A percentile compares a stretch with the other conserved stretches of the same genome.
Conservation (phyloP, 2,888 invertebrate species). For the Drosophila cognata region DNA sequence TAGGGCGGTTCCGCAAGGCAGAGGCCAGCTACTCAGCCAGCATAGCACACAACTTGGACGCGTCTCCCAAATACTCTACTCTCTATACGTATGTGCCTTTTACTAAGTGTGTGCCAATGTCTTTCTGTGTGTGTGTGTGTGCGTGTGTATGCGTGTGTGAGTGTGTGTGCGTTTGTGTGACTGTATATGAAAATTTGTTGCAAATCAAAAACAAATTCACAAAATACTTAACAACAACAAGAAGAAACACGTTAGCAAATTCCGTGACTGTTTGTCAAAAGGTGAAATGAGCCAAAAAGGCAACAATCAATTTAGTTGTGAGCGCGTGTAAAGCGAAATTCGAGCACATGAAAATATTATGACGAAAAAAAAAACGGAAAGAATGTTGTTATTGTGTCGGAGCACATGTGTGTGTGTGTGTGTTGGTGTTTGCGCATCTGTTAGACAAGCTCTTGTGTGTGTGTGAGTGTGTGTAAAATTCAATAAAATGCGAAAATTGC, state of each 20-base stretch:
- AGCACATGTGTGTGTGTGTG: constrained; percentile 41
- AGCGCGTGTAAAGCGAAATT: constrained; percentile 46
- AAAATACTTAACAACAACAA: constrained; percentile 47
- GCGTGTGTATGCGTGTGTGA: constrained; percentile 1
- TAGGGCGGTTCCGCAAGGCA: constrained; percentile 86
- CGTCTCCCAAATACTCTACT: constrained; percentile 38
- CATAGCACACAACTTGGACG: constrained; percentile 52
- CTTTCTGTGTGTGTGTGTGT: constrained; percentile 30
- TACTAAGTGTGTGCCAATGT: constrained; percentile 13
- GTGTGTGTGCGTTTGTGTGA: constrained; percentile 15
- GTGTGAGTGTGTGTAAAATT: constrained; percentile 69
- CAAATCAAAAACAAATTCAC: constrained; percentile 60
- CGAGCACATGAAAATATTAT: constrained; percentile 73
- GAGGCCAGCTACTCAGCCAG: constrained; percentile 65
- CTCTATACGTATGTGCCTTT: constrained; percentile 42
- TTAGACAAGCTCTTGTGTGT: constrained; percentile 52
- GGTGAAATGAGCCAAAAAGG: constrained; percentile 41
- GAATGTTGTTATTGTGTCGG: constrained; percentile 73
- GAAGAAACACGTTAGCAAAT: constrained; percentile 21
- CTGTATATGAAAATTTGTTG: constrained; percentile 53
- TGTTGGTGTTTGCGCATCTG: constrained; percentile 59
- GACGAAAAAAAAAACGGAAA: constrained; percentile 45
- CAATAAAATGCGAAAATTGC: constrained; percentile 79
- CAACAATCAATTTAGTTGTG: constrained; percentile 45
- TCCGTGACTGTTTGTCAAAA: constrained; percentile 40